Evolutionary conservation across 2,797 vertebrate species (phyloP).

Genomic region (Threskiornis aethiopicus): DNA sequence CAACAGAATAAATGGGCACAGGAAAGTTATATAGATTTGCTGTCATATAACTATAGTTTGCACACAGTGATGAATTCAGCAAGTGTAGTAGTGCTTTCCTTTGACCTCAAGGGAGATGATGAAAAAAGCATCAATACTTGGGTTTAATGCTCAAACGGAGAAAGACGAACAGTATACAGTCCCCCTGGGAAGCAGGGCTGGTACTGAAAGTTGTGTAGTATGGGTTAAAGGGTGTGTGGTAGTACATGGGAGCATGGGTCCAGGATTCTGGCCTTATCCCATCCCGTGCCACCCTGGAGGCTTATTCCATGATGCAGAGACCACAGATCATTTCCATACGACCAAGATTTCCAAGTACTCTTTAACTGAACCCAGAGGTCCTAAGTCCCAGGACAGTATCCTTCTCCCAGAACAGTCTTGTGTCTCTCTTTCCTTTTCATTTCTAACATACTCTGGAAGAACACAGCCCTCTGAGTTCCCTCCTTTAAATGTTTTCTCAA

Average conservation of each 20-base stretch:
- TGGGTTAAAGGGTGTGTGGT: background rate
- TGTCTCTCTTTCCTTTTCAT: background rate
- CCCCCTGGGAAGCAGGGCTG: background rate
- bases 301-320: background rate
- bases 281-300: background rate
- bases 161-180: background rate
- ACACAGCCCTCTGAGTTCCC: background rate
- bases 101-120: background rate
- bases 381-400: background rate
- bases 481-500: background rate
- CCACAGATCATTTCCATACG: background rate
- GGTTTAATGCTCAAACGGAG: background rate
- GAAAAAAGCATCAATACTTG: background rate
- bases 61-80: constrained; percentile 13
- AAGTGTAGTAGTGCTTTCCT: background rate
- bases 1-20: background rate
- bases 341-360: background rate
- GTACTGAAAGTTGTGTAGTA: background rate
- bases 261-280: background rate
- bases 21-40: constrained; percentile 29
- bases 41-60: constrained; percentile 32
- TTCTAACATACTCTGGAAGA: background rate
- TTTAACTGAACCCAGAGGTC: background rate
- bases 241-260: background rate
- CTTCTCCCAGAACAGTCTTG: background rate